Evolutionary conservation across 2,113 vertebrate genomes (phyloP).

Genomic region (Prietella phreatophila): DNA sequence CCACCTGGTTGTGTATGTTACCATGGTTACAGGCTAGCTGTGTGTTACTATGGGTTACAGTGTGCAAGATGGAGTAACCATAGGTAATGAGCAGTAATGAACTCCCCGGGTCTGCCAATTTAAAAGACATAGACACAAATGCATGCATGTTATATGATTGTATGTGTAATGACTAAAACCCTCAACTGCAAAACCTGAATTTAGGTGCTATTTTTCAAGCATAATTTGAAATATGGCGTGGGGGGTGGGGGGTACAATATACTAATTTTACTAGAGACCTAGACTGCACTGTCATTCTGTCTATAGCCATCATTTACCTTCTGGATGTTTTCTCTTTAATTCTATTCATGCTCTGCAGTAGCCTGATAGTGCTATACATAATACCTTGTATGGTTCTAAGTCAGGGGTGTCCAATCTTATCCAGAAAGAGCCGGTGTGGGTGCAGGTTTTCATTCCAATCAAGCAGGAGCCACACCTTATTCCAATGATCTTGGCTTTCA

Average conservation of each 20-base stretch:
- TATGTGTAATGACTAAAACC: neutral
- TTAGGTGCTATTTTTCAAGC: neutral
- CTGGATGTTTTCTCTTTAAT: neutral
- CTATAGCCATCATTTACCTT: neutral
- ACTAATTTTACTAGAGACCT: neutral
- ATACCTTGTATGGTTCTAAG: neutral
- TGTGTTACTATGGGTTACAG: constrained; percentile 39
- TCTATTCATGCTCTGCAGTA: neutral
- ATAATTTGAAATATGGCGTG: neutral
- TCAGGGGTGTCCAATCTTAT: too few relatives aligned
- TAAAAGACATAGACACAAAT: neutral
- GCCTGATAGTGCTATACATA: neutral
- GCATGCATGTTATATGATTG: neutral
- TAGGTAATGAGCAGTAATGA: constrained; percentile 30
- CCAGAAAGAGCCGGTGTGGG: too few relatives aligned
- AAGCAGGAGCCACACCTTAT: too few relatives aligned
- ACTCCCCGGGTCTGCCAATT: neutral
- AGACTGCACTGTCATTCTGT: neutral
- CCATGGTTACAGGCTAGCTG: constrained; percentile 11
- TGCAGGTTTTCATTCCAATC: too few relatives aligned
- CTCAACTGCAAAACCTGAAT: neutral
- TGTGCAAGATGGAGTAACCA: constrained; percentile 41
- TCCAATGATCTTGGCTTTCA: too few relatives aligned
- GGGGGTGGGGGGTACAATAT: neutral
- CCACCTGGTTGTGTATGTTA: constrained; percentile 5